Base-by-base conservation (phyloP, 2,113 vertebrate genomes). In the Scartelaos histophorus region DNA sequence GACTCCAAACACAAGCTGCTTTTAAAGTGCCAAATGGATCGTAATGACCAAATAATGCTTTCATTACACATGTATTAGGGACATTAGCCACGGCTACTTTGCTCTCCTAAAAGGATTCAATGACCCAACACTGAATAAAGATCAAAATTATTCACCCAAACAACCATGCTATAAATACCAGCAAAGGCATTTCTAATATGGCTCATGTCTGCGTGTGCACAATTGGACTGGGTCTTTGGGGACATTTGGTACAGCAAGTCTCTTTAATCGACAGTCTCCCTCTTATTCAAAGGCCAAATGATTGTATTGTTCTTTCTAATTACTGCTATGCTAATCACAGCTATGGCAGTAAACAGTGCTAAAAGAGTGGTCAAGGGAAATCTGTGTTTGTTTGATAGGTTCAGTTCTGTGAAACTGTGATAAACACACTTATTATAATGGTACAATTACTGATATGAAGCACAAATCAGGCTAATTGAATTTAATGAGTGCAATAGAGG, bases 221-320 rank as follows among this genome's bases (percentile, higher is more conserved):
- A 11, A 38, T 64, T 64, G n/a, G 16, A 24, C 25, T 3, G n/a
- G 13, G 17, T 43, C 34, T n/a, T 64, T 64, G 17, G 34, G 21
- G 34, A 43, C 34, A 21, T 16, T 38, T n/a, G 35, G 49, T 10
- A 7, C 21, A 16, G 1, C 17, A 38, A 64, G 21, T 64, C 16
- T 58, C 2, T 60, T 29, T 74, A 35, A 73, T 66, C 70, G 22
- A 22, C 17, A 67, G 65, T 16, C 12, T n/a, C 61, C 46, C 67
- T 47, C 62, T 74, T 62, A 35, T 29, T 70, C 29, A 70, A 73
- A 67, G 49, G 65, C 15, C n/a, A 65, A 68, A 62, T 62, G 71
- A 73, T 76, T 38, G 60, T 65, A 71, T 45, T 77, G 81, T 79
- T 76, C 74, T 71, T 76, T 45, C 34, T 85, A 85, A 88, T 87